Evolutionary conservation across 2,888 invertebrate species (phyloP), one percentile per base, ranked within the genome.

Genomic region (Papilio elwesi): DNA sequence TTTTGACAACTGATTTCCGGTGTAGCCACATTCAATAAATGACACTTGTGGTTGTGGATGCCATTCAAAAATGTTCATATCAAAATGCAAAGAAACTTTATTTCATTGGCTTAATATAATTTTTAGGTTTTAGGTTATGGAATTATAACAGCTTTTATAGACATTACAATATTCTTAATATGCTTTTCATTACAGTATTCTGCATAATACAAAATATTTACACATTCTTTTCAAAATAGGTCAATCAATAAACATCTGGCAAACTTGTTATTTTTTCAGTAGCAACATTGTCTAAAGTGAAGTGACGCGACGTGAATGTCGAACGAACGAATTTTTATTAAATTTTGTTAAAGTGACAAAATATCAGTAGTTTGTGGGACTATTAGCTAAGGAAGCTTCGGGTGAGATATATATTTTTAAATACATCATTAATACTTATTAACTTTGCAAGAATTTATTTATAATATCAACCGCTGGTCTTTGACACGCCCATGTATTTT

Each of bases 401-500:
- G 87, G 90, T 90, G 78, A 86, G 88, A 43, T 1, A 57, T 71
- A 57, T 49, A 38, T 15, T 65, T n/a, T 38, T 12, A 48, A 66
- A 47, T 16, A 43, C 16, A 16, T 26, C 51, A 10, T n/a, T 55
- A 55, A n/a, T 55, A 1, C 11, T 52, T 53, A 12, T 13, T n/a
- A 12, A 53, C 1, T 16, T 15, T 57, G 0, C 43, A 6, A 43
- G 12, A 47, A 26, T 75, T 70, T 74, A 43, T n/a, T n/a, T n/a
- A n/a, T n/a, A n/a, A n/a, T n/a, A n/a, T 73, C 68, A 63, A 78
- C 81, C 79, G 79, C 76, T 82, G 84, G 86, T 87, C 83, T 79
- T 78, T 87, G 92, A 91, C 92, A 92, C 92, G 90, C 92, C 92
- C 91, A 90, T 87, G 81, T 85, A 87, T 88, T 85, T 82, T 81